Percentiles rank a stretch among this genome's conserved stretches.
Conservation (phyloP, 2,888 invertebrate species). For the Gymnosoma rotundatum region DNA sequence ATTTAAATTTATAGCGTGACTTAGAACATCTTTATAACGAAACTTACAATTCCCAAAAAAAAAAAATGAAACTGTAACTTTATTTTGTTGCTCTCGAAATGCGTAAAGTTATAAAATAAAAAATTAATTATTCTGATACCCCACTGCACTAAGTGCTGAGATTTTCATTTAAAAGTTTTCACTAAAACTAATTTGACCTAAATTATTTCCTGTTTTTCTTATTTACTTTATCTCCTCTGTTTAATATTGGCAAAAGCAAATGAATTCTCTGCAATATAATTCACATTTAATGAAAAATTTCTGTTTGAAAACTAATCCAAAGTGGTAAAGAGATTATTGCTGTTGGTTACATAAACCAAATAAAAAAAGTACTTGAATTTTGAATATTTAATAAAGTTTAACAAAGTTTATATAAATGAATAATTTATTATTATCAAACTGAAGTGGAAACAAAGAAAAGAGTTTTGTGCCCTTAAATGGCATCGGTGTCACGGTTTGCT, state of each 20-base stretch:
- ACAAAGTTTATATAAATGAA: constrained; percentile 39
- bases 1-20: too few relatives aligned
- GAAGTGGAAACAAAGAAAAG: too few relatives aligned
- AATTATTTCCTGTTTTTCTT: not conserved
- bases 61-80: too few relatives aligned
- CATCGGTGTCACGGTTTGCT: too few relatives aligned
- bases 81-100: too few relatives aligned
- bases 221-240: not conserved
- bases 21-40: too few relatives aligned
- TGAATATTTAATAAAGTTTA: constrained; percentile 24
- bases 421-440: constrained; percentile 15
- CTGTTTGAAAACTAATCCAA: not conserved
- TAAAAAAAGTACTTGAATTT: not conserved
- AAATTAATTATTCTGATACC: too few relatives aligned
- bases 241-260: not conserved
- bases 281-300: constrained; percentile 5
- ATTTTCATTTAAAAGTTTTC: not conserved
- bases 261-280: constrained; percentile 4
- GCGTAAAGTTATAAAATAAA: too few relatives aligned
- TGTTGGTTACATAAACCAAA: not conserved
- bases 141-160: too few relatives aligned
- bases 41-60: too few relatives aligned
- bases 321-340: not conserved
- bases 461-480: too few relatives aligned
- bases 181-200: too few relatives aligned